Evolutionary conservation across 2,797 vertebrate species (phyloP).

Genomic region (Crossoptilon crossoptilon): DNA sequence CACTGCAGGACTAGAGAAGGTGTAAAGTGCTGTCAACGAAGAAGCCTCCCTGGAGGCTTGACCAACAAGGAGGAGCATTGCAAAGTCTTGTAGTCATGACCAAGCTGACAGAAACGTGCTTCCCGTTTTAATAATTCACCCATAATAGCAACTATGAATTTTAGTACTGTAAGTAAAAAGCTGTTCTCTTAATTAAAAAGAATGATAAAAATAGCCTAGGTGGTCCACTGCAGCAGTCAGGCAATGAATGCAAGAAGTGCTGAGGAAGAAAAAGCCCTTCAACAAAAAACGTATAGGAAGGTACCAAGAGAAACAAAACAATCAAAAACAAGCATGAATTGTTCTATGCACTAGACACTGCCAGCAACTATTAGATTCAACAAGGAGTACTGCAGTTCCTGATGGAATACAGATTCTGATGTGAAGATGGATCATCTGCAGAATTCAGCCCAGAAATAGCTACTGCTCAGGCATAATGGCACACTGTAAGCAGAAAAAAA

Average conservation of each 20-base stretch:
- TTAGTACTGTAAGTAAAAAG: neutral
- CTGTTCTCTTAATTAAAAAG: neutral
- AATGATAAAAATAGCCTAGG: neutral
- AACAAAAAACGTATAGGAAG: neutral
- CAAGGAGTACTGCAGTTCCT: neutral
- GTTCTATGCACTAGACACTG: neutral
- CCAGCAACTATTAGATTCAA: neutral
- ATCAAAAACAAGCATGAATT: neutral
- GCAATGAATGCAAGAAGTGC: neutral
- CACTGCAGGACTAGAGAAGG: neutral
- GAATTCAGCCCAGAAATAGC: neutral
- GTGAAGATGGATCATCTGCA: neutral
- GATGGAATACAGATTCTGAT: neutral
- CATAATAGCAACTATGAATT: neutral
- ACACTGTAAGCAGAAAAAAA: neutral
- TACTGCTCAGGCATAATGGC: neutral
- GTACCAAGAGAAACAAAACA: neutral
- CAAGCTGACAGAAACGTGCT: neutral
- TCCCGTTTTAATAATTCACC: constrained; percentile 1
- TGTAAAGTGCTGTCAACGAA: neutral
- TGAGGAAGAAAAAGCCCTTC: neutral
- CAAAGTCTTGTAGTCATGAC: neutral
- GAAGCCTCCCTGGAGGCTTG: neutral
- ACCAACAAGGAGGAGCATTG: neutral
- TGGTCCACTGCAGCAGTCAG: neutral